Evolutionary conservation across 1,140 invertebrate species (phyloP), one percentile per base, ranked within the genome.

Genomic region (Polyergus mexicanus): DNA sequence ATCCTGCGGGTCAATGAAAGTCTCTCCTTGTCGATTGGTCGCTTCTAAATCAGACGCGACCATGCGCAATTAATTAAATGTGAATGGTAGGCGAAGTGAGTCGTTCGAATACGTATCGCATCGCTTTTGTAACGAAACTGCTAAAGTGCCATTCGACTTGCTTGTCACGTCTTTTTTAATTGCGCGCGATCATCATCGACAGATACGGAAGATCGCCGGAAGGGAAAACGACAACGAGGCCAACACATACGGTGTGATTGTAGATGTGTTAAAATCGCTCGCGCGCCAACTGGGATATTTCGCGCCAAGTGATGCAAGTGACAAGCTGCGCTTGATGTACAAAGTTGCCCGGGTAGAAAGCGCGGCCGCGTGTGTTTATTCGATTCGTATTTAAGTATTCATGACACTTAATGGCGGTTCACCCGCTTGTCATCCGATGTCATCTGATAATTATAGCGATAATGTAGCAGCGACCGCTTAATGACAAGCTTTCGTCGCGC

Each of bases 151-250:
- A 83, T 60, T 85, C 89, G 77, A 63, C 80, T 90, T 85, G 83
- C 86, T 11, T 83, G 69, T 89, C 85, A 84, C 88, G 86, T 89
- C 81, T 58, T 86, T 87, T 89, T 89, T 80, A 83, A 85, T 88
- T 85, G 81, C 88, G 71, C 81, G 86, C 78, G 66, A 4, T 41
- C 89, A 87, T 63, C 65, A 65, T 87, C 85, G 87, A 71, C 62
- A 63, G 72, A 85, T 56, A 75, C 81, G 81, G 74, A 87, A 85
- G 44, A 28, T 28, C 80, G 69, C 62, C 41, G 44, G 16, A 28
- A 81, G 78, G 35, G 44, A 84, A 84, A 85, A 69, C 25, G n/a
- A n/a, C 41, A 51, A 54, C 60, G 71, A 58, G 35, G 19, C 28
- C 35, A 32, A 41, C 66, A 10, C 16, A 19, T 19, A 25, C n/a